A percentile compares a stretch with the other conserved stretches of the same genome.
phyloP scores from a whole-genome alignment of 2,113 vertebrate species.

The Boulengeromyrus knoepffleri region DNA sequence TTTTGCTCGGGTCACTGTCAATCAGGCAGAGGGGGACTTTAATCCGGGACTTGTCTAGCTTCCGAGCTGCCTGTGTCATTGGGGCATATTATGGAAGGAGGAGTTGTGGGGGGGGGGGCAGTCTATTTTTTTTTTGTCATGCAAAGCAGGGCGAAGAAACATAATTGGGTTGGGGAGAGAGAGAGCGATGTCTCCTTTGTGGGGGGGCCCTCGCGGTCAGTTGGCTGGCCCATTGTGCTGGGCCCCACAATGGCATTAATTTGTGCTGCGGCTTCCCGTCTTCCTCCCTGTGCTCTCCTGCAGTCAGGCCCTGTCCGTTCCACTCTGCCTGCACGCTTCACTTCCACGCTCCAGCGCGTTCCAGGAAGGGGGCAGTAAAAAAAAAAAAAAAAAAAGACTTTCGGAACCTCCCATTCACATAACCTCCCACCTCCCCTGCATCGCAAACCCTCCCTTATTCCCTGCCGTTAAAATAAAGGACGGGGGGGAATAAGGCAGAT shows the following conservation, averaged over 20 bases:
- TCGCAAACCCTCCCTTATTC: conserved; percentile 34
- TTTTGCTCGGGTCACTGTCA: conserved; percentile 54
- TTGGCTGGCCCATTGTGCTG: conserved; percentile 70
- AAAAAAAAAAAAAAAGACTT: conserved; percentile 33
- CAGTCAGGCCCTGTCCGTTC: conserved; percentile 75
- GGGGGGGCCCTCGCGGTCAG: conserved; percentile 71
- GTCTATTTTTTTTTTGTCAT: conserved; percentile 72
- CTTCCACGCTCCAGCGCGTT: conserved; percentile 54
- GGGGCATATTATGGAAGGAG: conserved; percentile 38
- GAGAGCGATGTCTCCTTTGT: conserved; percentile 60
- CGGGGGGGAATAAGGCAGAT: conserved; percentile 28
- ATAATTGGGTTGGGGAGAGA: conserved; percentile 61
- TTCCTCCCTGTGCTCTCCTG: conserved; percentile 58
- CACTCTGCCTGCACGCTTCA: conserved; percentile 67
- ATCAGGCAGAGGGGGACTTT: conserved; percentile 39
- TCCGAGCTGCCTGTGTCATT: conserved; percentile 49
- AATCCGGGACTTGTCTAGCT: conserved; percentile 46
- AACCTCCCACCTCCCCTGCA: conserved; percentile 24
- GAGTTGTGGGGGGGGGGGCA: conserved; percentile 54
- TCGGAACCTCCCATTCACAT: conserved; percentile 42
- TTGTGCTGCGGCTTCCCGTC: conserved; percentile 58
- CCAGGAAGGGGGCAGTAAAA: conserved; percentile 28
- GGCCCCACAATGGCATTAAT: conserved; percentile 72
- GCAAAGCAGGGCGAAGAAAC: conserved; percentile 61
- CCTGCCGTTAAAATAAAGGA: conserved; percentile 39